These are phyloP conservation scores for Rhagoletis zephyria DNA, from an alignment of 1,140 invertebrate genomes.

Conservation along the genomic window DNA sequence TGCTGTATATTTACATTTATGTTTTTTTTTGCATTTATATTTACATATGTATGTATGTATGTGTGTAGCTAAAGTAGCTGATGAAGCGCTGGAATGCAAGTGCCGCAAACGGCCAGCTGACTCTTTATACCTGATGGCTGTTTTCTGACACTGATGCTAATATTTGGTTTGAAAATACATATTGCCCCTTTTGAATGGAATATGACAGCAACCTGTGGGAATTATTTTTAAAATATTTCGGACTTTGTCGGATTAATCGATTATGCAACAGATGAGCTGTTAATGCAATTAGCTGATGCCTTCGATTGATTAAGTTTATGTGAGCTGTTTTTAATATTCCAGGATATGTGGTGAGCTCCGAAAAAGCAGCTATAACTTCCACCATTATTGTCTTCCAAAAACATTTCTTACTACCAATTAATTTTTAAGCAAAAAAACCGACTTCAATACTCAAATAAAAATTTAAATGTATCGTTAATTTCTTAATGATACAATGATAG, in stretches of 20 bases:
- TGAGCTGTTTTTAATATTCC: no score
- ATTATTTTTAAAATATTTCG: not conserved
- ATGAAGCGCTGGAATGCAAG: no score
- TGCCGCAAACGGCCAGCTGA: not conserved
- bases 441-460: no score
- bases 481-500: no score
- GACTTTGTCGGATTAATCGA: not conserved
- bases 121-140: not conserved
- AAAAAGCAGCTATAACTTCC: no score
- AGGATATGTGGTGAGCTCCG: no score
- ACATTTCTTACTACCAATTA: no score
- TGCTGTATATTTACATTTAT: conserved; percentile 17
- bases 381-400: no score
- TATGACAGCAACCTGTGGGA: not conserved
- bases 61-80: not conserved
- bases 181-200: not conserved
- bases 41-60: not conserved
- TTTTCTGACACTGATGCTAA: not conserved
- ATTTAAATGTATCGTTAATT: no score
- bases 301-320: no score
- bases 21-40: not conserved
- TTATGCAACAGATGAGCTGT: not conserved
- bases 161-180: not conserved
- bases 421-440: no score
- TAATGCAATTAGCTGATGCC: not conserved